A percentile compares a stretch with the other conserved stretches of the same genome.
Evolutionary conservation across 2,888 invertebrate genomes (phyloP).

Genomic region (Agonopterix alstromeriana): DNA sequence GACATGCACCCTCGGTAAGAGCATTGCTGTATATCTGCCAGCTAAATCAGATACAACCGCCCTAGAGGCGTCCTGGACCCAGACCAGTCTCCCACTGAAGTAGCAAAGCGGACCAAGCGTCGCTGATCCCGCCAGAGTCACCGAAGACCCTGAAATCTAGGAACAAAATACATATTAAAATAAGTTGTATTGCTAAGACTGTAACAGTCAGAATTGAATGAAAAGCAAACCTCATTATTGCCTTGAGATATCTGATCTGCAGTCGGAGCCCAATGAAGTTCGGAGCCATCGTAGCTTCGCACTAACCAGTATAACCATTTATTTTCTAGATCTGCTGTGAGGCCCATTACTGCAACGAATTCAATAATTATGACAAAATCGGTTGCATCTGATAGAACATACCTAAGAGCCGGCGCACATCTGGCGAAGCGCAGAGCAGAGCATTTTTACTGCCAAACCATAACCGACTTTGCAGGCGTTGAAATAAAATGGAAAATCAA

Average conservation of each 20-base stretch:
- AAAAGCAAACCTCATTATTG: constrained; percentile 45
- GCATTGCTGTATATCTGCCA: constrained; percentile 85
- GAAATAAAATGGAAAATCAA: no score
- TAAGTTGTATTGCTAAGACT: no score
- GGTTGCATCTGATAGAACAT: no score
- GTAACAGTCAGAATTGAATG: neutral
- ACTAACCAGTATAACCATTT: constrained; percentile 91
- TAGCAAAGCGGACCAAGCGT: constrained; percentile 86
- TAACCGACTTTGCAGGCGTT: no score
- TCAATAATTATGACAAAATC: neutral
- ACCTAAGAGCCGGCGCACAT: no score
- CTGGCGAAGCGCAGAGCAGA: no score
- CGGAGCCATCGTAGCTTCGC: constrained; percentile 85
- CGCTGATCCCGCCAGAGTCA: constrained; percentile 52
- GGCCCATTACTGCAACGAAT: constrained; percentile 82
- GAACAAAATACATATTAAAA: neutral
- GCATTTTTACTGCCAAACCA: neutral
- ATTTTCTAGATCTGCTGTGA: constrained; percentile 87
- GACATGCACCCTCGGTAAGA: constrained; percentile 80
- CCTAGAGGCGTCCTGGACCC: constrained; percentile 85
- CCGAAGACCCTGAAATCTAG: constrained; percentile 56
- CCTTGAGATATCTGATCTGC: constrained; percentile 72
- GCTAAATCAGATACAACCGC: constrained; percentile 86
- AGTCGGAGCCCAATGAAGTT: constrained; percentile 82
- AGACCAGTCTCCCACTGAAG: constrained; percentile 88